Conservation (phyloP, 2,113 vertebrate genomes). For the Cyanistes caeruleus region DNA sequence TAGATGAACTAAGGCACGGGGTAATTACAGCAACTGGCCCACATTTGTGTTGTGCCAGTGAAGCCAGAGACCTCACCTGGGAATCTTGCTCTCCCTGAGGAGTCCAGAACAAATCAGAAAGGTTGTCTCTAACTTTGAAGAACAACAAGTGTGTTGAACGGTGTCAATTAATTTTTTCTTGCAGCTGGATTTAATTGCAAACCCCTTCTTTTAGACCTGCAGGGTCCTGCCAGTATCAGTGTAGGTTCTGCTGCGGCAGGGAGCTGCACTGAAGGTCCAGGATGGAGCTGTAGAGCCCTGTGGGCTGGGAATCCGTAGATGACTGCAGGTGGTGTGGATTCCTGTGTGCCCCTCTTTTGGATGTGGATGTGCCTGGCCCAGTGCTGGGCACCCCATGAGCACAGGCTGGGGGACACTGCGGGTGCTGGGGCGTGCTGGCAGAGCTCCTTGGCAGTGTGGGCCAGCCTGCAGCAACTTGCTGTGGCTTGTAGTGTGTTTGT, state of each 20-base stretch:
- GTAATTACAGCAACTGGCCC: not conserved
- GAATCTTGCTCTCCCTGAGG: not conserved
- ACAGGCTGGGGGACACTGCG: not conserved
- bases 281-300: not conserved
- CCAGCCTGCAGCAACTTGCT: not conserved
- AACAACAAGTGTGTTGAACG: not conserved
- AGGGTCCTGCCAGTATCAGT: accelerated
- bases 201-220: not conserved
- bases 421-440: not conserved
- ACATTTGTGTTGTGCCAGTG: not conserved
- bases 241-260: accelerated
- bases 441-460: not conserved
- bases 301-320: not conserved
- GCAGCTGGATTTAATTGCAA: not conserved
- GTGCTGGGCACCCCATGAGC: not conserved
- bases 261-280: not conserved
- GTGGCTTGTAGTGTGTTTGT: not conserved
- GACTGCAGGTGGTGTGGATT: not conserved
- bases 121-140: not conserved
- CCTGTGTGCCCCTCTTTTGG: not conserved
- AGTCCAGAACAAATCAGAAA: accelerated
- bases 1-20: not conserved
- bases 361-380: not conserved
- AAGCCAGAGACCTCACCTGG: not conserved
- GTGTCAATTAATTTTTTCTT: not conserved